Base-by-base conservation (phyloP, 2,888 invertebrate species). In the Microctonus aethiopoides region DNA sequence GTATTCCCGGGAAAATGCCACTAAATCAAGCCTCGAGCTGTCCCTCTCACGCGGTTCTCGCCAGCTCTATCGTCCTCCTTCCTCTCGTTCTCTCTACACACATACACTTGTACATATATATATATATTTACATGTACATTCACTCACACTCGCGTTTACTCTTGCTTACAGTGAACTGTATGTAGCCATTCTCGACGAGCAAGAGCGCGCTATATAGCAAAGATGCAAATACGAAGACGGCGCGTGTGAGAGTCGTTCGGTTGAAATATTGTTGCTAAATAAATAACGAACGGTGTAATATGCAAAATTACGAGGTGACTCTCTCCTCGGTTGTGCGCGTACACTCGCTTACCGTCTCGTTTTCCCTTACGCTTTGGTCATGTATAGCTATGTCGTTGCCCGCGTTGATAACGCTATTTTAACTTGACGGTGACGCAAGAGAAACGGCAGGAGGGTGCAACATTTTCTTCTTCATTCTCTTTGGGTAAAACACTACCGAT, bases 221-320 rank as follows among this genome's bases (percentile, higher is more conserved):
- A 75, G 75, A 76, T 76, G 76, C 76, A 74, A 75, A 77, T 75
- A 75, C 73, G 75, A 75, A 74, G 74, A 75, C 74, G 75, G 71
- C 72, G 79, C 78, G 79, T 80, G 78, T 77, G 78, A 76, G 76
- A 78, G 78, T 78, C 79, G 77, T 80, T 81, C 77, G 73, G 76
- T 75, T 80, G 78, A 80, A 80, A 81, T 82, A 81, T 80, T 79
- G 80, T 80, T 79, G 78, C 79, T 80, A 81, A 81, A 82, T 82
- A 81, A 82, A 81, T 81, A 81, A 81, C 80, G 78, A 82, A 80
- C 78, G 77, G 78, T 81, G 81, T 83, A 82, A 82, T 82, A 81
- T 80, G 79, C 77, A 78, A 80, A 82, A 82, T 81, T 79, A 79
- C 79, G 79, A 79, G 73, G 70, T 54, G 54, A 46, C 68, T 72